phyloP scores from a whole-genome alignment of 2,113 vertebrate genomes.

The Lamprologus lemairii region DNA sequence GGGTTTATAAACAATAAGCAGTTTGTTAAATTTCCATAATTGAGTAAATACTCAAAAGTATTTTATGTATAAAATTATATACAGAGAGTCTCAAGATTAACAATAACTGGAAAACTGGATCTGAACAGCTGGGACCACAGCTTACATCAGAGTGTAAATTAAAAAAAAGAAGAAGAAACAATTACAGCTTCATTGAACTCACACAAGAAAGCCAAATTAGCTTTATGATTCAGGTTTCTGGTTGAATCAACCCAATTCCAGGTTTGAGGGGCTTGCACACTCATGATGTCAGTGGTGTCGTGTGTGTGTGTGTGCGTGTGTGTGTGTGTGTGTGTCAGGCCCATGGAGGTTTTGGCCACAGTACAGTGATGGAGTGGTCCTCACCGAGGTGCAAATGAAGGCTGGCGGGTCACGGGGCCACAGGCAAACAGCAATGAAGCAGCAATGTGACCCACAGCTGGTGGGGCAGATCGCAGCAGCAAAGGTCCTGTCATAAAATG shows the following conservation, averaged over 20 bases:
- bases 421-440: constrained; percentile 67
- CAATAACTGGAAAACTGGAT: not conserved
- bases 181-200: not conserved
- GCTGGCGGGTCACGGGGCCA: constrained; percentile 59
- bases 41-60: not conserved
- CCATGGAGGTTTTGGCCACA: not conserved
- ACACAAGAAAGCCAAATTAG: not conserved
- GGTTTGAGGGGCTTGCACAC: not conserved
- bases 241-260: not conserved
- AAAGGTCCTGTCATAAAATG: constrained; percentile 21
- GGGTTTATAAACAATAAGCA: not conserved
- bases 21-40: not conserved
- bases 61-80: not conserved
- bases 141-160: not conserved
- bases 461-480: constrained; percentile 2
- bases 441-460: constrained; percentile 66
- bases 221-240: not conserved
- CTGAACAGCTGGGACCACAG: not conserved
- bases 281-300: constrained; percentile 39
- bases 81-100: not conserved
- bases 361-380: constrained; percentile 64
- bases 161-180: not conserved
- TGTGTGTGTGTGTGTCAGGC: constrained; percentile 32
- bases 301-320: constrained; percentile 5
- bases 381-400: constrained; percentile 74